These are phyloP conservation scores for Carapus acus DNA, from an alignment of 2,797 vertebrate species.

Conservation along the genomic window DNA sequence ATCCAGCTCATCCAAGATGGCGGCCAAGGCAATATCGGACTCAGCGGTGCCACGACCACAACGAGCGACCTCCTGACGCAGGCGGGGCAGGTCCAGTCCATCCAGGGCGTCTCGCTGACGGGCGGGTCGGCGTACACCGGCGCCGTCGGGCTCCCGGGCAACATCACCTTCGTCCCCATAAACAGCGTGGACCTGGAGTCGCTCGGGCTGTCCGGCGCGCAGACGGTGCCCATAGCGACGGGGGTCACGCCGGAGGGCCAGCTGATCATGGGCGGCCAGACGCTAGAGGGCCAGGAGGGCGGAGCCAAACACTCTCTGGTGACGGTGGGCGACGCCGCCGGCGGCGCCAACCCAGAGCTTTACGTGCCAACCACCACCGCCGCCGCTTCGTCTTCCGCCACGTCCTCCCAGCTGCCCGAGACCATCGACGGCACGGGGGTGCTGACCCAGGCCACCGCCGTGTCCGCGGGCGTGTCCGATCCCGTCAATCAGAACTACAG, in stretches of 20 bases:
- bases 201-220: constrained; percentile 88
- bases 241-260: constrained; percentile 87
- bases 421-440: constrained; percentile 96
- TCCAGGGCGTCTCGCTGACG: constrained; percentile 83
- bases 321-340: constrained; percentile 70
- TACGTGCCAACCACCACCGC: constrained; percentile 91
- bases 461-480: constrained; percentile 84
- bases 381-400: constrained; percentile 73
- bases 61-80: constrained; percentile 90
- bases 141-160: constrained; percentile 87
- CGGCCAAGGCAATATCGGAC: constrained; percentile 74
- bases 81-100: constrained; percentile 84
- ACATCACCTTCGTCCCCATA: constrained; percentile 98
- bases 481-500: constrained; percentile 79
- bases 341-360: constrained; percentile 78
- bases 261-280: constrained; percentile 87
- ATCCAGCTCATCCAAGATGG: constrained; percentile 94
- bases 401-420: constrained; percentile 85
- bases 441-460: constrained; percentile 87
- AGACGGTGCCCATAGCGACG: constrained; percentile 85
- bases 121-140: constrained; percentile 81
- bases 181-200: constrained; percentile 98
- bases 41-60: constrained; percentile 70
- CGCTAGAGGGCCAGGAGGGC: constrained; percentile 82
- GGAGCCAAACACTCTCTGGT: constrained; percentile 80